Base-by-base conservation (phyloP, 2,113 vertebrate genomes). In the Colaptes auratus region DNA sequence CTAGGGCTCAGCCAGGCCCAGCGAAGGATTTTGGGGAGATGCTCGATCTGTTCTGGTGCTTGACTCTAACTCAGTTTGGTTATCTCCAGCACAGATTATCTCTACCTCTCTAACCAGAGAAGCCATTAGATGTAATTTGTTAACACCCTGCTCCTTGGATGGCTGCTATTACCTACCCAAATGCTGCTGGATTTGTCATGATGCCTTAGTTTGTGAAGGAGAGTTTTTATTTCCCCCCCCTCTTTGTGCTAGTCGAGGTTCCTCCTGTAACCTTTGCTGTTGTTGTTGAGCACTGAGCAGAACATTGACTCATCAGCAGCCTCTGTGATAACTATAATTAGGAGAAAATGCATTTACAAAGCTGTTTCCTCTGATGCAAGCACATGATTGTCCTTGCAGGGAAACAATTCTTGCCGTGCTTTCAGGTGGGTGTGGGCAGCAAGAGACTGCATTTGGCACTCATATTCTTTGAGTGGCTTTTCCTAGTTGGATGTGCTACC, bases 311-410 rank as follows among this genome's bases (percentile, higher is more conserved):
- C 96, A 96, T 88, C 70, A 0, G 66, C 92, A 90, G 92, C 73
- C 92, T 84, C 88, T 61, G 44, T 83, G 93, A 91, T 95, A 95
- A 92, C 96, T 95, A 79, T 95, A 96, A 96, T 96, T 97, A 95
- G 95, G 80, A 86, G 82, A 72, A 95, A 94, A 95, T 82, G 70
- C 88, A 63, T 94, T 94, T 90, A 88, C 93, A 75, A 55, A 94
- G 82, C 93, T 91, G 92, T 88, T 95, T 86, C 91, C 93, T 96
- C 73, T 94, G 94, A 91, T 94, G 93, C 77, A 95, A 95, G 35
- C 90, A 81, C 61, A 15, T 88, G 87, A 42, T 66, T 93, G 89
- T 91, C 91, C 87, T 91, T 52, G 79, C 82, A 93, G 71, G 60
- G 82, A 58, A 89, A 72, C 76, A 76, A 87, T 94, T 94, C 89